Conservation (phyloP, 2,113 vertebrate species). For the Poeciliopsis occidentalis region DNA sequence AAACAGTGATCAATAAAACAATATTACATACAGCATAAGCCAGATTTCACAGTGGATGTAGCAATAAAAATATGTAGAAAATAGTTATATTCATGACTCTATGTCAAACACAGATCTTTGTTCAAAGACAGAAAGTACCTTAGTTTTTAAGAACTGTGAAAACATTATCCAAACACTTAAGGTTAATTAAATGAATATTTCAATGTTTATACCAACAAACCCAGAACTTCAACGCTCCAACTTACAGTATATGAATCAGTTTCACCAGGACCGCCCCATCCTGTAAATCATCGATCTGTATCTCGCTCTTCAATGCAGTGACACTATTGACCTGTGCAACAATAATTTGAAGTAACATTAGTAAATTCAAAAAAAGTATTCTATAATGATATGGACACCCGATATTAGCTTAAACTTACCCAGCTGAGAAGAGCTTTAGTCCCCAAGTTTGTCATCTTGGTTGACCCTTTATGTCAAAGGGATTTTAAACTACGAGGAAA, state of each 20-base stretch:
- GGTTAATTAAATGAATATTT: too few species aligned
- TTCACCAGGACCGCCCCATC: constrained; percentile 82
- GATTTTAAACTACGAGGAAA: constrained; percentile 27
- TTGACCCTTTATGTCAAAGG: constrained; percentile 18
- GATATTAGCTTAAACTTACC: constrained; percentile 30
- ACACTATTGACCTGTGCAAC: constrained; percentile 83
- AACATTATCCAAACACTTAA: not conserved
- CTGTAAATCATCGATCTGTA: constrained; percentile 75
- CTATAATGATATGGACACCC: not conserved
- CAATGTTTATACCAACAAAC: constrained; percentile 10
- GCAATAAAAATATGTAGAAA: too few species aligned
- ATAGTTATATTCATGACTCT: too few species aligned
- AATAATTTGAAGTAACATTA: not conserved
- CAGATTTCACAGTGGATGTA: too few species aligned
- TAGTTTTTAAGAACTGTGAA: not conserved
- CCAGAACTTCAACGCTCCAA: constrained; percentile 38
- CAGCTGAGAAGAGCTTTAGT: constrained; percentile 67
- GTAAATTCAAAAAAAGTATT: not conserved
- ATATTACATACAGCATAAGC: too few species aligned
- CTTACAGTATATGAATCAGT: constrained; percentile 86
- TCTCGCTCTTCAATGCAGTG: constrained; percentile 63
- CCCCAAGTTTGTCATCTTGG: constrained; percentile 57
- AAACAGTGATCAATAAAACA: too few species aligned
- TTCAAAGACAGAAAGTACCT: not conserved
- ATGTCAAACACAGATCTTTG: not conserved